These are phyloP conservation scores for Chinchilla lanigera DNA, from an alignment of 2,113 vertebrate genomes.

Conservation along the genomic window DNA sequence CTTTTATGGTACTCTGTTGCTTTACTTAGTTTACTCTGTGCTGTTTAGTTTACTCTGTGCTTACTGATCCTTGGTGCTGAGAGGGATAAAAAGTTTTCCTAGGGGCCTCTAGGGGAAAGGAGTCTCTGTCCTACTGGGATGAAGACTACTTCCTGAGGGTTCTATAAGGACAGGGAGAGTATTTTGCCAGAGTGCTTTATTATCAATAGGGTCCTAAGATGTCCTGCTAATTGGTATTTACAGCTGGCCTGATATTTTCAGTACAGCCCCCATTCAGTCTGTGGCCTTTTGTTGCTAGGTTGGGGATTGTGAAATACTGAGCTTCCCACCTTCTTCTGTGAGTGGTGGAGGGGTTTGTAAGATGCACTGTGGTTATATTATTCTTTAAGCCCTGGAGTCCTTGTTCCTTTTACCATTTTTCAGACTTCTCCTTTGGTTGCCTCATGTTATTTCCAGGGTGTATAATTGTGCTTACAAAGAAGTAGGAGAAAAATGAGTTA, in stretches of 20 bases:
- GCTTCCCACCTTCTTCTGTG: not conserved
- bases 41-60: not conserved
- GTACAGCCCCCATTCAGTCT: not conserved
- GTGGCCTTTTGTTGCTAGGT: not conserved
- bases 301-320: not conserved
- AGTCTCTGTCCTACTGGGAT: not conserved
- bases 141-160: not conserved
- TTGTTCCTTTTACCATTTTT: slow-evolving; percentile 45
- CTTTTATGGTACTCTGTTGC: not conserved
- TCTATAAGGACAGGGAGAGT: not conserved
- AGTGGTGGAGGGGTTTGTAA: not conserved
- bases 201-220: not conserved
- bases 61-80: not conserved
- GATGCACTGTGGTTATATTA: not conserved
- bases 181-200: slow-evolving; percentile 21
- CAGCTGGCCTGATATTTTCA: not conserved
- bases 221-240: not conserved
- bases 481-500: not conserved
- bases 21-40: slow-evolving; percentile 37
- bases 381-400: not conserved
- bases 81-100: not conserved
- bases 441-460: slow-evolving; percentile 23
- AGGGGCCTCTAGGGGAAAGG: not conserved
- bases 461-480: slow-evolving; percentile 25
- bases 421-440: not conserved